Conservation (phyloP, 2,888 invertebrate genomes). For the Brachynemurus nebulosus region DNA sequence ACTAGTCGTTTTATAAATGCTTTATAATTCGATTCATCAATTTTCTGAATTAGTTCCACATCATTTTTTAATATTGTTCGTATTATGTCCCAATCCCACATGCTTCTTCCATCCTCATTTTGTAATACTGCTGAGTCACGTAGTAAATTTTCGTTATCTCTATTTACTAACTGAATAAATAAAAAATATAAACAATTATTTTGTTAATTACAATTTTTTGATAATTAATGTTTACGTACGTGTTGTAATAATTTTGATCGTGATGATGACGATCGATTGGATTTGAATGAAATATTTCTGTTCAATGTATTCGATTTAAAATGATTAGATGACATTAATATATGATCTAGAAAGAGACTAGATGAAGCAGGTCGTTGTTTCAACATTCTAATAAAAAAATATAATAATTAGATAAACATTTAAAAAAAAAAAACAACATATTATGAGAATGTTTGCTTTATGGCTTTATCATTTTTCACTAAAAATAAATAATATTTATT, state of each 20-base stretch:
- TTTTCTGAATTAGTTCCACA: conserved; percentile 35
- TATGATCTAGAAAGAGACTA: conserved; percentile 70
- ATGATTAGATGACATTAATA: conserved; percentile 38
- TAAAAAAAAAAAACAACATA: no score
- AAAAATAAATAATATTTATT: no score
- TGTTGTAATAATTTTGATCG: conserved; percentile 28
- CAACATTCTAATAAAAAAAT: conserved; percentile 38
- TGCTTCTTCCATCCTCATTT: conserved; percentile 62
- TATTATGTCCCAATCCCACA: conserved; percentile 92
- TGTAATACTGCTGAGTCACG: conserved; percentile 70
- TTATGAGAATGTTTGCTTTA: no score
- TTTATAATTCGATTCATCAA: conserved; percentile 51
- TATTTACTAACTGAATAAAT: conserved; percentile 26
- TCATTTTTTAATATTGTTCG: conserved; percentile 57
- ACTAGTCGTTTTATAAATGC: conserved; percentile 63
- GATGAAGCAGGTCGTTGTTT: conserved; percentile 68
- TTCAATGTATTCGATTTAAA: conserved; percentile 18
- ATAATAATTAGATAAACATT: background rate
- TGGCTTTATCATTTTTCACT: no score
- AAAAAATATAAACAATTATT: no score
- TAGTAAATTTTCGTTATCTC: conserved; percentile 45
- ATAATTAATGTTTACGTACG: conserved; percentile 18
- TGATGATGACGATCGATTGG: conserved; percentile 11
- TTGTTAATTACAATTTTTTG: background rate
- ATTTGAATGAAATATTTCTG: background rate